Evolutionary conservation across 2,888 invertebrate species (phyloP).

Genomic region (Euclidia mi): DNA sequence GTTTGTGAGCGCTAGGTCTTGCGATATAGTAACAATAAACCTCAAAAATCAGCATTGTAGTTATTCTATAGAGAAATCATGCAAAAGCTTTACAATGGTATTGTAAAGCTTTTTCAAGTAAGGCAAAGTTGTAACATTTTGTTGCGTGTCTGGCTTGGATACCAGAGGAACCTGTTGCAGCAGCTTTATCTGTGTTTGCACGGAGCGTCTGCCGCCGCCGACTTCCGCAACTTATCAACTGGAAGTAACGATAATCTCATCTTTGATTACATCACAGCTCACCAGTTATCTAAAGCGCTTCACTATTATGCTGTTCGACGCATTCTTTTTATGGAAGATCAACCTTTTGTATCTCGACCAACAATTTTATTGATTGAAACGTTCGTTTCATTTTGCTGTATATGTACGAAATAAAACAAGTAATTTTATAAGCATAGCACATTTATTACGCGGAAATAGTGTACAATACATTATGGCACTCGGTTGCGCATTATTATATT

Average conservation of each 20-base stretch:
- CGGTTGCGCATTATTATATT: conserved; percentile 68
- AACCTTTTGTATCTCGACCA: no score
- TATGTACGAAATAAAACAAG: conserved; percentile 17
- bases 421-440: conserved; percentile 54
- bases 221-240: conserved; percentile 10
- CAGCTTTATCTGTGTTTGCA: conserved; percentile 16
- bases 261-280: conserved; percentile 6
- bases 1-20: no score
- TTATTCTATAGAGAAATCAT: no score
- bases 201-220: no score
- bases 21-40: no score
- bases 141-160: not conserved
- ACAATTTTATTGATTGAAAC: no score
- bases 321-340: no score
- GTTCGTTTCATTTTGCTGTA: no score
- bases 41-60: no score
- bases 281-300: not conserved
- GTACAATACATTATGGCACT: conserved; percentile 83
- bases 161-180: conserved; percentile 8
- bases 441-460: conserved; percentile 74
- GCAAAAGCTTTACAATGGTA: no score
- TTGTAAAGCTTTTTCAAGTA: no score
- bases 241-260: conserved; percentile 12
- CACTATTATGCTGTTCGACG: not conserved
- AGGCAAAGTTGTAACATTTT: not conserved